Conservation (phyloP, 2,888 invertebrate species). For the Selenia dentaria region DNA sequence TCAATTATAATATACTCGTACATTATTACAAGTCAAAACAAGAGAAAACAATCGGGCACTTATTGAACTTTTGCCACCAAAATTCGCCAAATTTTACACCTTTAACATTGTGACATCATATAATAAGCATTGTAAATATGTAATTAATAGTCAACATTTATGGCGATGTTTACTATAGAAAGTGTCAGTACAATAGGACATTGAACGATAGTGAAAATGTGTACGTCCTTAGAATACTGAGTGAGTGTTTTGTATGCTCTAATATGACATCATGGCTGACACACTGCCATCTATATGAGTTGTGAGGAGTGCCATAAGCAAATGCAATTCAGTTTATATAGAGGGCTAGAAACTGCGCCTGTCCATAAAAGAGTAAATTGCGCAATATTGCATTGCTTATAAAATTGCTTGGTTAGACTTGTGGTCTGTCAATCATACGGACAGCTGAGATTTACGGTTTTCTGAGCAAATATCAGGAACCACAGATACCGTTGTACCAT, state of each 20-base stretch:
- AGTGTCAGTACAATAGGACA: slow-evolving; percentile 70
- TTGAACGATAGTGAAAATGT: slow-evolving; percentile 80
- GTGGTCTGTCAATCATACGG: slow-evolving; percentile 6
- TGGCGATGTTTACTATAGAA: slow-evolving; percentile 70
- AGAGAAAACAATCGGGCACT: too few relatives aligned
- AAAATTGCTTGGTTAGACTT: slow-evolving; percentile 4
- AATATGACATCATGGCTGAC: slow-evolving; percentile 33
- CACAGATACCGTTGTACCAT: too few relatives aligned
- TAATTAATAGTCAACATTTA: slow-evolving; percentile 50
- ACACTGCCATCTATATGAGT: slow-evolving; percentile 5
- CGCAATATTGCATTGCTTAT: slow-evolving; percentile 12
- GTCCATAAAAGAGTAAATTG: slow-evolving; percentile 8
- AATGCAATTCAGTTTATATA: slow-evolving; percentile 26
- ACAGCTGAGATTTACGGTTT: slow-evolving; percentile 11
- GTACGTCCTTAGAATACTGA: slow-evolving; percentile 59
- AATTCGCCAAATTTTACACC: too few relatives aligned
- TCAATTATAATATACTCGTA: too few relatives aligned
- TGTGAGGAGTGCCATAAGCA: slow-evolving; percentile 7
- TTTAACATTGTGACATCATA: slow-evolving; percentile 50
- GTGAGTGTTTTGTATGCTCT: slow-evolving; percentile 36
- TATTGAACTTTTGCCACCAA: too few relatives aligned
- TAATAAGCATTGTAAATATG: slow-evolving; percentile 39
- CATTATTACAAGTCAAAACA: too few relatives aligned
- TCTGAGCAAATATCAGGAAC: too few relatives aligned
- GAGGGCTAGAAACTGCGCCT: slow-evolving; percentile 34